phyloP scores from a whole-genome alignment of 2,113 vertebrate species.

The Corythaeola cristata region DNA sequence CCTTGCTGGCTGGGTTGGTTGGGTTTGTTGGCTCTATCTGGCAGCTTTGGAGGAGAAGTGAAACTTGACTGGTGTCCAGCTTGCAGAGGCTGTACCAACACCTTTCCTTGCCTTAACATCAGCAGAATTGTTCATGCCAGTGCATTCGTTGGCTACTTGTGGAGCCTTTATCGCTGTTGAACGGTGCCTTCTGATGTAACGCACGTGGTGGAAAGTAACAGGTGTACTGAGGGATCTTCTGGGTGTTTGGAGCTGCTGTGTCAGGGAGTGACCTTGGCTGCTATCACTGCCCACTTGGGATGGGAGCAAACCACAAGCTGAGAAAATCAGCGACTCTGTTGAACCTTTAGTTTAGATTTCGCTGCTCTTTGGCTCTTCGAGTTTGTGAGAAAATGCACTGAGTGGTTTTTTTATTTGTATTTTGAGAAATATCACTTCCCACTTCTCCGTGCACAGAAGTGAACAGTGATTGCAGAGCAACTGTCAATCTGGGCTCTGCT shows the following conservation, averaged over 20 bases:
- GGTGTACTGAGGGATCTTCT: not conserved
- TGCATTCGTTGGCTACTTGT: not conserved
- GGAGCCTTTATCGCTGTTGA: not conserved
- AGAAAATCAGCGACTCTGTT: not conserved
- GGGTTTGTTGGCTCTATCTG: not conserved
- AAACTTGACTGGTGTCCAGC: not conserved
- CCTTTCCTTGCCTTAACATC: not conserved
- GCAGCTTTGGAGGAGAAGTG: not conserved
- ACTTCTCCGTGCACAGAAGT: accelerated
- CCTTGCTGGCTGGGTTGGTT: not conserved
- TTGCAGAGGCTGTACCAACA: not conserved
- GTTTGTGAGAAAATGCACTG: not conserved
- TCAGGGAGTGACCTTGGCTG: not conserved
- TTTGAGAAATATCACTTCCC: not conserved
- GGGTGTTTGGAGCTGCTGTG: not conserved
- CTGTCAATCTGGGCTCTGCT: not conserved
- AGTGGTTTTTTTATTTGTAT: not conserved
- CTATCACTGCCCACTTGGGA: not conserved
- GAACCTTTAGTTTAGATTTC: not conserved
- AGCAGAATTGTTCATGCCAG: not conserved
- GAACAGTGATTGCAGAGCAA: not conserved
- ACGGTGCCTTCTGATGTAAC: not conserved
- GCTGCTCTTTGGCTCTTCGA: not conserved
- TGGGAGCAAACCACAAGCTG: not conserved
- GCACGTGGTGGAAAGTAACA: accelerated